These are phyloP conservation scores for Synodontis membranacea DNA, from an alignment of 2,113 vertebrate species.

Conservation along the genomic window DNA sequence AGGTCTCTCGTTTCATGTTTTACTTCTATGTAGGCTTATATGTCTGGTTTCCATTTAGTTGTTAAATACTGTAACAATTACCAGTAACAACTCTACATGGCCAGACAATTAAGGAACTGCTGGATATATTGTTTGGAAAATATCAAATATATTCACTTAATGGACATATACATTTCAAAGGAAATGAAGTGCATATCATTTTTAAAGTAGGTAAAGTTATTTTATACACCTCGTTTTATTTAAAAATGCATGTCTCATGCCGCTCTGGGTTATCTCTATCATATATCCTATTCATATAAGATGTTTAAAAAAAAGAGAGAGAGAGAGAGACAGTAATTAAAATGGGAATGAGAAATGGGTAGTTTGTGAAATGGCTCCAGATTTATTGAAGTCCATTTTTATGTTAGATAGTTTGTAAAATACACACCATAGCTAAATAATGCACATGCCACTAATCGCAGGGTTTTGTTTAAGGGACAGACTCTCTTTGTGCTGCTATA, in stretches of 20 bases:
- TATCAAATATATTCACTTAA: not conserved
- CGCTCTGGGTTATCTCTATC: not conserved
- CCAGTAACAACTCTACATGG: not conserved
- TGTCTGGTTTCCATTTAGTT: not conserved
- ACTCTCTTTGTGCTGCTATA: not conserved
- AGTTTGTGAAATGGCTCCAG: not conserved
- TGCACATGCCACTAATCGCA: not conserved
- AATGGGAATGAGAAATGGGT: not conserved
- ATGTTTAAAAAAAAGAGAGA: not conserved
- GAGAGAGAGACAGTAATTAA: not conserved
- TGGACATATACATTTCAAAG: not conserved
- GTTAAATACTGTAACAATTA: not conserved
- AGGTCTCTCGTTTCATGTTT: not conserved
- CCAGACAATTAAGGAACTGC: not conserved
- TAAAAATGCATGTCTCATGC: not conserved
- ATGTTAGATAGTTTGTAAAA: not conserved
- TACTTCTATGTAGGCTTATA: conserved; percentile 3
- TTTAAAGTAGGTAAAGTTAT: not conserved
- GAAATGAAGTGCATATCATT: not conserved
- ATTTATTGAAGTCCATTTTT: not conserved
- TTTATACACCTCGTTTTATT: not conserved
- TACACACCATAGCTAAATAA: not conserved
- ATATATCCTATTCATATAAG: not conserved
- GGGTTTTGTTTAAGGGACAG: not conserved
- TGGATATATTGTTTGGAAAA: not conserved